Conservation (phyloP, 2,888 invertebrate genomes). For the Erpobdella octoculata region DNA sequence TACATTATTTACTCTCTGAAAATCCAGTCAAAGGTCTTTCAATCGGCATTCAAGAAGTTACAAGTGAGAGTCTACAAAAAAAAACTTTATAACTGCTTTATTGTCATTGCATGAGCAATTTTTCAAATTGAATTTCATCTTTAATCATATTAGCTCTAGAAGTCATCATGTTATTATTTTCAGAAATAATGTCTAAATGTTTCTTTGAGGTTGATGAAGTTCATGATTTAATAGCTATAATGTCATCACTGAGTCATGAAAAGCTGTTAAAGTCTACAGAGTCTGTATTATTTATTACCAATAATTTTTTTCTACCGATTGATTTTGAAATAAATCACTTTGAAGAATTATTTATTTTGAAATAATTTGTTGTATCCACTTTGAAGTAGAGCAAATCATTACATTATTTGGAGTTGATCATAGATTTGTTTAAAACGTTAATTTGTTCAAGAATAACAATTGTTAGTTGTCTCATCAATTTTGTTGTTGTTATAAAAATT, state of each 20-base stretch:
- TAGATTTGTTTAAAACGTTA: too few relatives aligned
- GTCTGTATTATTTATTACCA: background rate
- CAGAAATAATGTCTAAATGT: constrained; percentile 28
- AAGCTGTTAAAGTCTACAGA: constrained; percentile 43
- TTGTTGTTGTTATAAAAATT: too few relatives aligned
- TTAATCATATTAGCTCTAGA: background rate
- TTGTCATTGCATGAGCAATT: background rate
- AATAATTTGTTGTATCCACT: too few relatives aligned
- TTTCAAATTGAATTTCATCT: background rate
- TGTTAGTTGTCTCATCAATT: too few relatives aligned
- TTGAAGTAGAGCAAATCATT: too few relatives aligned
- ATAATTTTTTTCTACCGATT: too few relatives aligned
- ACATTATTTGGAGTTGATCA: too few relatives aligned
- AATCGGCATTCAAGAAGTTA: constrained; percentile 45
- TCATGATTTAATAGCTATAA: constrained; percentile 44
- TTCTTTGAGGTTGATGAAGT: constrained; percentile 45
- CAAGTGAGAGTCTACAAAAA: too few relatives aligned
- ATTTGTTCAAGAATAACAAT: too few relatives aligned
- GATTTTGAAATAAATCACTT: too few relatives aligned
- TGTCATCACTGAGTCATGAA: constrained; percentile 46
- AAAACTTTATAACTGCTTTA: background rate
- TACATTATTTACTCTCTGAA: constrained; percentile 46
- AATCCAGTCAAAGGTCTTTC: constrained; percentile 45
- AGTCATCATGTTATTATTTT: background rate
- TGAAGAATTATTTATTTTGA: too few relatives aligned